Conservation (phyloP, 2,888 invertebrate genomes). For the Cabera pusaria region DNA sequence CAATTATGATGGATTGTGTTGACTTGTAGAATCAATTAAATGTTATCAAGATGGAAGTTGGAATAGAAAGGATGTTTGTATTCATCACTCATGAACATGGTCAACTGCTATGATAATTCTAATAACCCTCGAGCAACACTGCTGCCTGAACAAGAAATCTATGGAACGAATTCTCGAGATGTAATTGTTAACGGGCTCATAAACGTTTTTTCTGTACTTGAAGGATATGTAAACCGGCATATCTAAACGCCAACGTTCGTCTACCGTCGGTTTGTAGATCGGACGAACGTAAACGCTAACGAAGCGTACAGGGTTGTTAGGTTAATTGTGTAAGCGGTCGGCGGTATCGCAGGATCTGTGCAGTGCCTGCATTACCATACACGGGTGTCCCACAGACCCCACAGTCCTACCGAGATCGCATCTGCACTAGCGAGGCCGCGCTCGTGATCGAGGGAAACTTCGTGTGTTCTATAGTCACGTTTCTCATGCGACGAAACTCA, state of each 20-base stretch:
- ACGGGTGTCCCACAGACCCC: constrained; percentile 43
- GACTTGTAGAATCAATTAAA: constrained; percentile 25
- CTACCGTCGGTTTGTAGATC: constrained; percentile 32
- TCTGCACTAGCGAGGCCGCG: constrained; percentile 40
- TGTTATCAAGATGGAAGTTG: constrained; percentile 32
- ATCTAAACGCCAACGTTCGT: constrained; percentile 17
- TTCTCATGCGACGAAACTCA: constrained; percentile 56
- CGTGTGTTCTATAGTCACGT: constrained; percentile 64
- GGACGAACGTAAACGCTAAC: constrained; percentile 43
- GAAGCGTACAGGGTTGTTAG: constrained; percentile 54
- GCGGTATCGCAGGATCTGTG: constrained; percentile 39
- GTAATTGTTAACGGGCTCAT: too few relatives aligned
- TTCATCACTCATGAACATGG: constrained; percentile 8
- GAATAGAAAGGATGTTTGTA: constrained; percentile 14
- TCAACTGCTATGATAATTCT: not conserved
- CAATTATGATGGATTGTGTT: constrained; percentile 47
- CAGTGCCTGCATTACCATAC: constrained; percentile 49
- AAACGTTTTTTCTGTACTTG: constrained; percentile 10
- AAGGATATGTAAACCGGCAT: constrained; percentile 18
- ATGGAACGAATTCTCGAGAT: not conserved
- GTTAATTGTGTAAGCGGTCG: constrained; percentile 54
- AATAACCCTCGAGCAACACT: too few relatives aligned
- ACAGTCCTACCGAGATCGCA: constrained; percentile 47
- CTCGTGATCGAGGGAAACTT: constrained; percentile 68
- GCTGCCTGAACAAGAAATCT: constrained; percentile 1